Base-by-base conservation (phyloP, 2,888 invertebrate genomes). In the Matsumyia berberina region DNA sequence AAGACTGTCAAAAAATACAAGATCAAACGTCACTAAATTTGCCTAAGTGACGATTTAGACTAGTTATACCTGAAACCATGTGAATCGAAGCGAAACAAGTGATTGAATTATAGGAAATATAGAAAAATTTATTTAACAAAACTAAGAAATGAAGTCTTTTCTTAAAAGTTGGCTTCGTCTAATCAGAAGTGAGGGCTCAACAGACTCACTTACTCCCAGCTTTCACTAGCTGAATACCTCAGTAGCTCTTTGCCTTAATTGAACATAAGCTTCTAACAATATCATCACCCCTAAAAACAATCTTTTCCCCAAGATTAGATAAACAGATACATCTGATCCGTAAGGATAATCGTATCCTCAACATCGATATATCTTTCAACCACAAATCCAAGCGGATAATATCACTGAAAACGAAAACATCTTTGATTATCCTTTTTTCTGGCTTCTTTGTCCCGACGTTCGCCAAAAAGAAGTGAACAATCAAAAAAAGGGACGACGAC, bases 1-100 rank as follows among this genome's bases (percentile, higher is more conserved):
- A 87, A 80, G 62, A 86, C 87, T 46, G 79, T 83, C 8, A 85
- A 66, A 35, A 85, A 85, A 17, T 85, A 70, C 57, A 80, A 85
- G 31, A 80, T 76, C 44, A 85, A 76, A 58, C 85, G 80, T 66
- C 49, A 74, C 51, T 80, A 58, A 44, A 44, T n/a, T n/a, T 9
- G 42, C 4, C 17, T 1, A 7, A 37, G 53, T 49, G 29, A 24
- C 11, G n/a, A 67, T 19, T 42, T 19, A 42, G 62, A 44, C 49
- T 33, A 51, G 39, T 64, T 11, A 8, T 44, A 42, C 15, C 24
- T 53, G 39, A 67, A 12, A 31, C 11, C 31, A 33, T 49, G 62
- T 39, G 15, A 8, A 49, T 42, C 39, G 67, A 78, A 69, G 33
- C 53, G 6, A 55, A 62, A 51, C 58, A 62, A 73, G 82, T 73